These are phyloP conservation scores for Microtus ochrogaster DNA, from an alignment of 2,113 vertebrate genomes.

Conservation along the genomic window DNA sequence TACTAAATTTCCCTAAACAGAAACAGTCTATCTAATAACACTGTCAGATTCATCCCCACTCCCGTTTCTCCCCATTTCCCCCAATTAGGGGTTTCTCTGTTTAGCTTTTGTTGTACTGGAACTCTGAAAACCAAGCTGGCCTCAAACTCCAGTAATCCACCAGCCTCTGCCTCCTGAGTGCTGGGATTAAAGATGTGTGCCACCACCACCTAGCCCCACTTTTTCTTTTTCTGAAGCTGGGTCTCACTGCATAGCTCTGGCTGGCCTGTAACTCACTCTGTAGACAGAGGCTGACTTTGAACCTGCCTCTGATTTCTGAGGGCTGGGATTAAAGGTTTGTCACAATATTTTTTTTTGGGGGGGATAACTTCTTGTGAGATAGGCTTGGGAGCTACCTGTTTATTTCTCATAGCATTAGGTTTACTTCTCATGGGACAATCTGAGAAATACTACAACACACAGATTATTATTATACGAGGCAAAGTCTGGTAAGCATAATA, in stretches of 20 bases:
- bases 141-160: no score
- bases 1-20: background rate
- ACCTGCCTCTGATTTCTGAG: background rate
- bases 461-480: background rate
- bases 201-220: background rate
- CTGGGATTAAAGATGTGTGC: no score
- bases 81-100: background rate
- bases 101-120: no score
- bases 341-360: background rate
- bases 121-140: no score
- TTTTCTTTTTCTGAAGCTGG: background rate
- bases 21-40: background rate
- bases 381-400: background rate
- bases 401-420: slow-evolving; percentile 3
- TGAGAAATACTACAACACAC: background rate
- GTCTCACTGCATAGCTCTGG: background rate
- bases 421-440: background rate
- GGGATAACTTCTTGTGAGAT: background rate
- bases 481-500: background rate
- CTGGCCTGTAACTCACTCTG: background rate
- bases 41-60: background rate
- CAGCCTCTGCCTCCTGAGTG: no score
- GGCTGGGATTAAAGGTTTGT: background rate
- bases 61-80: background rate
- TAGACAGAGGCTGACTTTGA: background rate